Base-by-base conservation (phyloP, 2,797 vertebrate species). In the Gobio occitaniae region DNA sequence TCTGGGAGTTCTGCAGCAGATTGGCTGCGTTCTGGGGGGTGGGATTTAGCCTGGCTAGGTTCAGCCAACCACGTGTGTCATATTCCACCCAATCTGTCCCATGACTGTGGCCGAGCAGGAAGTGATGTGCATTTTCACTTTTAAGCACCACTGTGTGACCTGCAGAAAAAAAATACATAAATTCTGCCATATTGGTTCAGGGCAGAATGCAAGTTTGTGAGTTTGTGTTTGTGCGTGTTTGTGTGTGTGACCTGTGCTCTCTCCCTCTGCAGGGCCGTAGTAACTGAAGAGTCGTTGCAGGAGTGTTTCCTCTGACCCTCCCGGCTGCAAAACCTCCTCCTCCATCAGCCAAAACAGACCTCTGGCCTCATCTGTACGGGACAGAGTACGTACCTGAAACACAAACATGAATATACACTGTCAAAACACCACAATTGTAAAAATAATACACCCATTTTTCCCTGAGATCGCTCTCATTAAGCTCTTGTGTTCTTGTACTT, bases 1-100 rank as follows among this genome's bases (percentile, higher is more conserved):
- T 99, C 89, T 99, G 98, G 0, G 98, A 99, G 86, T 98, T 97
- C 92, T 97, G 97, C 85, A 99, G 94, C 84, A 99, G 95, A 82
- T 84, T 88, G 0, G 93, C 90, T 48, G 97, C 97, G 0, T 97
- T 97, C 84, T 95, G 95, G 19, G 95, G 92, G 12, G 96, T 97
- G 0, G 97, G 98, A 91, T 98, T 99, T 91, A 96, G 97, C 90
- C 96, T 97, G 91, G 97, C 97, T 0, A 97, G 93, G 91, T 94
- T 96, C 87, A 99, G 92, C 98, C 98, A 99, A 75, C 97, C 97
- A 0, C 92, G 90, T 75, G 93, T 91, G 0, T 97, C 94, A 0
- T 99, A 99, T 87, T 99, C 97, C 79, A 99, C 98, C 97, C 98
- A 99, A 93, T 97, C 97, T n/a, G 97, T 98, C 47, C 96, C 96